A percentile compares a stretch with the other conserved stretches of the same genome.
These are phyloP conservation scores for Knipowitschia caucasica DNA, from an alignment of 2,797 vertebrate genomes.

Conservation along the genomic window DNA sequence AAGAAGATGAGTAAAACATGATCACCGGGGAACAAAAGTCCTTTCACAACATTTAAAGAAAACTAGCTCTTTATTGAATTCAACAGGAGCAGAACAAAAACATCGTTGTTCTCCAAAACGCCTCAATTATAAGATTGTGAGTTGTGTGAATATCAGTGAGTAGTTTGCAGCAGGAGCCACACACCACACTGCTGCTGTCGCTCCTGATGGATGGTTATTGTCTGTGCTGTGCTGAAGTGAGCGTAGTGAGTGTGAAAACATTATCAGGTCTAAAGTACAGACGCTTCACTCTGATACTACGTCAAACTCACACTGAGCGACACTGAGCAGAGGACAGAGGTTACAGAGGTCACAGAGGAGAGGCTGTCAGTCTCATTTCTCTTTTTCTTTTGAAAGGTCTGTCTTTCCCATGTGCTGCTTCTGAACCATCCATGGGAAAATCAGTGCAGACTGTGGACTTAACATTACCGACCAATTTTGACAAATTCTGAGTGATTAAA, in stretches of 20 bases:
- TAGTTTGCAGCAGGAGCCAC: too few relatives aligned
- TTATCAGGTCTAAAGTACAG: neutral
- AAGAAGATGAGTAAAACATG: neutral
- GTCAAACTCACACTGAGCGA: neutral
- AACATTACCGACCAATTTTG: too few relatives aligned
- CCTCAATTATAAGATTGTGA: neutral
- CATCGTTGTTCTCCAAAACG: neutral
- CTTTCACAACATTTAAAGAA: neutral
- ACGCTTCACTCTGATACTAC: neutral
- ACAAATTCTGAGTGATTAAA: too few relatives aligned
- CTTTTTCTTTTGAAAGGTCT: too few relatives aligned
- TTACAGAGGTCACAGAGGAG: conserved; percentile 8
- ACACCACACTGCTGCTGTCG: too few relatives aligned
- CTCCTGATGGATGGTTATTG: neutral
- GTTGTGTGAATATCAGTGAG: too few relatives aligned
- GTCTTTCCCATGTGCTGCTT: too few relatives aligned
- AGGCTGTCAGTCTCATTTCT: conserved; percentile 1
- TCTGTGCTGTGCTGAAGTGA: neutral
- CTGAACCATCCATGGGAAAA: too few relatives aligned
- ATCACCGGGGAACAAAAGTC: neutral
- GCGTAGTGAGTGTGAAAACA: conserved; percentile 2
- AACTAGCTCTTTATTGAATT: neutral
- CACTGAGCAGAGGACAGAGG: conserved; percentile 2
- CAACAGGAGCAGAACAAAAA: neutral
- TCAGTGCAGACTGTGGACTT: too few relatives aligned